Conservation (phyloP, 1,140 invertebrate species). For the Caenorhabditis briggsae region DNA sequence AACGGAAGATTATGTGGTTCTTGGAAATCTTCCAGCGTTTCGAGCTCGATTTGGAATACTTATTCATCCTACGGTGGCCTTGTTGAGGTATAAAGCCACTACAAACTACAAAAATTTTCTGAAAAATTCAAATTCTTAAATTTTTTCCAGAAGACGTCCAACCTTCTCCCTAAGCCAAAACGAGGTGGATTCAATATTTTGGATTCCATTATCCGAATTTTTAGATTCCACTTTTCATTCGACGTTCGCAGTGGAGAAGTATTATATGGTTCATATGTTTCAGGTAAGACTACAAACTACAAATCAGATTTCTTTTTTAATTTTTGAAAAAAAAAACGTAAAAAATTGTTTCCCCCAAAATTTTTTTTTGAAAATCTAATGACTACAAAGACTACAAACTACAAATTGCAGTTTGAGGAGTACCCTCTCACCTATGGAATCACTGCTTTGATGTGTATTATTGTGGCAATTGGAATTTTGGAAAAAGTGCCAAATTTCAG, state of each 20-base stretch:
- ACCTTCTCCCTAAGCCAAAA: background rate
- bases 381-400: no score
- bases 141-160: slow-evolving; percentile 8
- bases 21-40: slow-evolving; percentile 59
- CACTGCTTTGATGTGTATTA: slow-evolving; percentile 54
- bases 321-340: no score
- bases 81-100: slow-evolving; percentile 25
- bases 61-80: slow-evolving; percentile 58
- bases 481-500: slow-evolving; percentile 22
- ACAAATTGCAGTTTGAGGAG: slow-evolving; percentile 42
- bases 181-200: slow-evolving; percentile 45
- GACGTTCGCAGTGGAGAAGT: background rate
- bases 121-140: background rate
- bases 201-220: slow-evolving; percentile 50
- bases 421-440: slow-evolving; percentile 50
- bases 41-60: slow-evolving; percentile 52
- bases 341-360: no score
- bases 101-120: background rate
- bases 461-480: slow-evolving; percentile 41
- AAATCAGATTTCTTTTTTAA: no score
- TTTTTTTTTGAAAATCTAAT: no score
- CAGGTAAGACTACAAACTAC: slow-evolving; percentile 12
- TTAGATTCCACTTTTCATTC: slow-evolving; percentile 36
- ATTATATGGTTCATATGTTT: slow-evolving; percentile 50
- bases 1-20: slow-evolving; percentile 53